A percentile compares a stretch with the other conserved stretches of the same genome.
These are phyloP conservation scores for Laterallus jamaicensis DNA, from an alignment of 2,113 vertebrate genomes.

Conservation along the genomic window DNA sequence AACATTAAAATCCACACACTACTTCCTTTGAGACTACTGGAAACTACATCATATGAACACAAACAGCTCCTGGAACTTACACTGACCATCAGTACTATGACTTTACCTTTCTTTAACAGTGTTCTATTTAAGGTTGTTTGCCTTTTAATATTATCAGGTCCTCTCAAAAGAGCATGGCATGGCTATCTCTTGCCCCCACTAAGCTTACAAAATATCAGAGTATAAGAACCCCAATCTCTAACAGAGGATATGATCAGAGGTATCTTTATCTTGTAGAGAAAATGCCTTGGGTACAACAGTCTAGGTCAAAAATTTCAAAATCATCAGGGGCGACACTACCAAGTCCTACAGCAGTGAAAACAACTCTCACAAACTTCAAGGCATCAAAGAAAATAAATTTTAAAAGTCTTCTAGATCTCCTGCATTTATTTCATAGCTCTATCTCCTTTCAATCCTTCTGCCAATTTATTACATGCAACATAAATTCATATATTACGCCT, in stretches of 20 bases:
- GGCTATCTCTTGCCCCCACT: not conserved
- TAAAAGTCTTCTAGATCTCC: not conserved
- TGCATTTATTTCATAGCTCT: not conserved
- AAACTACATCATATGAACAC: not conserved
- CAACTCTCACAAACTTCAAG: not conserved
- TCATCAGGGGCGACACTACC: not conserved
- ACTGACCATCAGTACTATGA: not conserved
- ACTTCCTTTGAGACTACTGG: not conserved
- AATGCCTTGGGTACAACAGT: not conserved
- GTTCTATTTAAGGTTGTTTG: not conserved
- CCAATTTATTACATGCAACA: not conserved
- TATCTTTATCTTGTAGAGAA: not conserved
- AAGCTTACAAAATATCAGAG: not conserved
- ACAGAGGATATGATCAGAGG: not conserved
- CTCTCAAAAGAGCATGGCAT: rapidly evolving
- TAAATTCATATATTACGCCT: not conserved
- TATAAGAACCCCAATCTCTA: not conserved
- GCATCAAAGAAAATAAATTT: not conserved
- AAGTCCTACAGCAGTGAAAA: not conserved
- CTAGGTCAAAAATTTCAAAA: not conserved
- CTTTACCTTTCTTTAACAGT: not conserved
- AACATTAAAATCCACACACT: not conserved
- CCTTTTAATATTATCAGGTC: not conserved
- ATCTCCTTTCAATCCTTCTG: not conserved
- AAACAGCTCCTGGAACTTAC: not conserved